Evolutionary conservation across 2,113 vertebrate species (phyloP).

Genomic region (Phalacrocorax pelagicus): DNA sequence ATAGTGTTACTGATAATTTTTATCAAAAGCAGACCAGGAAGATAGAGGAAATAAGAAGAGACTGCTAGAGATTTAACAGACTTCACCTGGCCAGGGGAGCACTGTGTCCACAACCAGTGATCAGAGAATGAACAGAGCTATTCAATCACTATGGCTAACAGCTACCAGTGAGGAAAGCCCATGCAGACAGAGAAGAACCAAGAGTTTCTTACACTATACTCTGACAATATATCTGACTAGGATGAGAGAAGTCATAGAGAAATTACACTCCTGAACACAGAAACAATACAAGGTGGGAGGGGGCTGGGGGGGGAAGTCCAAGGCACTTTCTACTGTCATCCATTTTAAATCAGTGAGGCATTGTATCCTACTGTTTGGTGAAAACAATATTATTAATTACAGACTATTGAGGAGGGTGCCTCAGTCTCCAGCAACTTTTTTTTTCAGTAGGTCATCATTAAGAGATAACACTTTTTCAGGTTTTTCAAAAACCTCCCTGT

Average conservation of each 20-base stretch:
- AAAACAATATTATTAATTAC: background rate
- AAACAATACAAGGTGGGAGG: background rate
- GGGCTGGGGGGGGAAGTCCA: fast-evolving
- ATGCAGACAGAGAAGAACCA: background rate
- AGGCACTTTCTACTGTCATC: background rate
- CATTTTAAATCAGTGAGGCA: background rate
- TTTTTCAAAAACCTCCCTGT: background rate
- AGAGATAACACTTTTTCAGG: background rate
- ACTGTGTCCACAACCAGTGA: background rate
- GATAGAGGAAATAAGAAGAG: background rate
- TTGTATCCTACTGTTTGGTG: background rate
- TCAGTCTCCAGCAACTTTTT: background rate
- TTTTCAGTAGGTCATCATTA: background rate
- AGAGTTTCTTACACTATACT: background rate
- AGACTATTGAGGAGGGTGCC: background rate
- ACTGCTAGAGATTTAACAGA: background rate
- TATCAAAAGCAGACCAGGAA: background rate
- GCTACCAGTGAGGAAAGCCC: background rate
- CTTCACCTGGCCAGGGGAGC: background rate
- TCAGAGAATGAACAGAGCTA: background rate
- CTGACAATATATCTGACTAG: background rate
- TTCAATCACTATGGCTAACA: background rate
- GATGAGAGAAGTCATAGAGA: background rate
- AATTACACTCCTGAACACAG: background rate
- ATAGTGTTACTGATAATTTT: background rate